phyloP scores from a whole-genome alignment of 2,888 invertebrate species.

The Macrostomum cliftonense region DNA sequence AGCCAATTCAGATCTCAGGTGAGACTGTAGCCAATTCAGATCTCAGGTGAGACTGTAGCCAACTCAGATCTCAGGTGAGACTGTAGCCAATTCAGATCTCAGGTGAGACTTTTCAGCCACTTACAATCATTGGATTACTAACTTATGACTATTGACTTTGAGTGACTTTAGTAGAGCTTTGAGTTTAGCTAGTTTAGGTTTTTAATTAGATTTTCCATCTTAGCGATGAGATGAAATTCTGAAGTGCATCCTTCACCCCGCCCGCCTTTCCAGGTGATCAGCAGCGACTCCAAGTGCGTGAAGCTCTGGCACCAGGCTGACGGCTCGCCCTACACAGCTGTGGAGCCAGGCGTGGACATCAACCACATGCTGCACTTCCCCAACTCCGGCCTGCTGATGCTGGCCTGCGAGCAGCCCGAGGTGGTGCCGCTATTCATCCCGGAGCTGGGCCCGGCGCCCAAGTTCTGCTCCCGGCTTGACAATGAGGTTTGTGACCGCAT shows the following conservation, averaged over 20 bases:
- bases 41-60: no score
- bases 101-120: no score
- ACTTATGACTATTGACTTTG: no score
- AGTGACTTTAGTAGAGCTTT: no score
- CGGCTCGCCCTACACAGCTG: constrained; percentile 3
- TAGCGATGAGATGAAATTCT: no score
- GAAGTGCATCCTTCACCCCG: not conserved
- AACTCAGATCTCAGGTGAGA: no score
- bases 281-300: constrained; percentile 66
- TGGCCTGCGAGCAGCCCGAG: constrained; percentile 82
- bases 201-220: no score
- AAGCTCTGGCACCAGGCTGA: constrained; percentile 64
- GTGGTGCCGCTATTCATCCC: constrained; percentile 86
- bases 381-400: constrained; percentile 65
- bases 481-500: constrained; percentile 44
- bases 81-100: no score
- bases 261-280: constrained; percentile 48
- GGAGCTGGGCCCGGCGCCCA: constrained; percentile 66
- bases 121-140: no score
- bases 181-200: no score
- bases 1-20: no score
- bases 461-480: constrained; percentile 90
- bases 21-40: no score
- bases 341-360: constrained; percentile 7
- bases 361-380: constrained; percentile 82